phyloP scores from a whole-genome alignment of 2,888 invertebrate genomes.

The Eupithecia tripunctaria region DNA sequence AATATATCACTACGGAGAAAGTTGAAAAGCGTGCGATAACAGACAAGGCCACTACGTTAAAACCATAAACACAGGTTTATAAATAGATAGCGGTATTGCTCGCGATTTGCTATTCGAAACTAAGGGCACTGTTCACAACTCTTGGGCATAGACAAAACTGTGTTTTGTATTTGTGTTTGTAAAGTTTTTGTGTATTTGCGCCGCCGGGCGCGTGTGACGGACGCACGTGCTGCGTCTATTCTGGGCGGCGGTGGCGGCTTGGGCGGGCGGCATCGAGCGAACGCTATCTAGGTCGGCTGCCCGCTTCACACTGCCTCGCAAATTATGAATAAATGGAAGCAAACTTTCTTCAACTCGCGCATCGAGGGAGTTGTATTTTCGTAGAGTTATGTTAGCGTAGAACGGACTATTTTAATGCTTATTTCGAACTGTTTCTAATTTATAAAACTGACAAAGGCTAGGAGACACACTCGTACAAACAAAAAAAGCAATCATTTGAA shows the following conservation, averaged over 20 bases:
- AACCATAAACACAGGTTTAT: conserved; percentile 63
- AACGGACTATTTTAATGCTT: neutral
- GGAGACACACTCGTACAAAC: neutral
- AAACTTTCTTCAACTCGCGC: conserved; percentile 38
- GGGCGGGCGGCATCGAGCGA: conserved; percentile 76
- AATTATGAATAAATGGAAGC: conserved; percentile 39
- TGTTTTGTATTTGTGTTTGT: conserved; percentile 45
- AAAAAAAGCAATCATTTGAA: neutral
- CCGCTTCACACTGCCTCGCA: conserved; percentile 48
- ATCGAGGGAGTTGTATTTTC: conserved; percentile 9
- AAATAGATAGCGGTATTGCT: conserved; percentile 58
- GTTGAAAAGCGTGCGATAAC: conserved; percentile 64
- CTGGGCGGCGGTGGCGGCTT: conserved; percentile 64
- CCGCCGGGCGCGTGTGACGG: conserved; percentile 61
- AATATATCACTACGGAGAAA: conserved; percentile 53
- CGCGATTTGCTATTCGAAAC: conserved; percentile 28
- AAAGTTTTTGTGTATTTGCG: conserved; percentile 38
- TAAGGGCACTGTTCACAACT: conserved; percentile 54
- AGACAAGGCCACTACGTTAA: conserved; percentile 74
- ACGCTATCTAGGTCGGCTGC: conserved; percentile 76
- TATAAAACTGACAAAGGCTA: neutral
- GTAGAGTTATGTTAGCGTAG: neutral
- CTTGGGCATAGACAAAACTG: conserved; percentile 20
- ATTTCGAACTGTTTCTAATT: neutral
- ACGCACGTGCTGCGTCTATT: conserved; percentile 84